Evolutionary conservation across 2,888 invertebrate species (phyloP), one percentile per base, ranked within the genome.

Genomic region (Sabatieria punctata): DNA sequence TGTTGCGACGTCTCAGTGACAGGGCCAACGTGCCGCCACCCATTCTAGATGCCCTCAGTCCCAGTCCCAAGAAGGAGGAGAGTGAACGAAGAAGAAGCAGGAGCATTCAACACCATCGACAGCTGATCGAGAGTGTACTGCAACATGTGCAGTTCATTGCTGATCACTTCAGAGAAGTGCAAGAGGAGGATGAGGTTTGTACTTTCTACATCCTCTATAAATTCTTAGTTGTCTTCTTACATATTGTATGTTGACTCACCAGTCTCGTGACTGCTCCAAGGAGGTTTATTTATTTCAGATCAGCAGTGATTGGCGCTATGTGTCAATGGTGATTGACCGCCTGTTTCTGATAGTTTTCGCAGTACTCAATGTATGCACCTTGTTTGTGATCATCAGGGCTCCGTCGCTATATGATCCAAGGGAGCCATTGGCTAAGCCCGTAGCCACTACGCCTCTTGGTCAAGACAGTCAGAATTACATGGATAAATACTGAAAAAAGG

Each of bases 181-280:
- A 50, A 18, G 48, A 50, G n/a, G 44, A 50, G 11, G 18, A 26
- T n/a, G 38, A 48, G 45, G 50, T 50, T 19, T 22, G 19, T 18
- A 42, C 42, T 44, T 43, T 21, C 18, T 39, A n/a, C n/a, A n/a
- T n/a, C n/a, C n/a, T n/a, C n/a, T n/a, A n/a, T n/a, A n/a, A n/a
- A n/a, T n/a, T n/a, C n/a, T n/a, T n/a, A n/a, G n/a, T n/a, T n/a
- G n/a, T n/a, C n/a, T n/a, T n/a, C n/a, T n/a, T n/a, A n/a, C n/a
- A n/a, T n/a, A n/a, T n/a, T n/a, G n/a, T n/a, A n/a, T n/a, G n/a
- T n/a, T n/a, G n/a, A n/a, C n/a, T n/a, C n/a, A n/a, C n/a, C n/a
- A n/a, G n/a, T n/a, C n/a, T n/a, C n/a, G n/a, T n/a, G n/a, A n/a
- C n/a, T n/a, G n/a, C n/a, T n/a, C n/a, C n/a, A n/a, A n/a, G n/a